These are phyloP conservation scores for Melinaea marsaeus DNA, from an alignment of 2,888 invertebrate genomes.

Conservation along the genomic window DNA sequence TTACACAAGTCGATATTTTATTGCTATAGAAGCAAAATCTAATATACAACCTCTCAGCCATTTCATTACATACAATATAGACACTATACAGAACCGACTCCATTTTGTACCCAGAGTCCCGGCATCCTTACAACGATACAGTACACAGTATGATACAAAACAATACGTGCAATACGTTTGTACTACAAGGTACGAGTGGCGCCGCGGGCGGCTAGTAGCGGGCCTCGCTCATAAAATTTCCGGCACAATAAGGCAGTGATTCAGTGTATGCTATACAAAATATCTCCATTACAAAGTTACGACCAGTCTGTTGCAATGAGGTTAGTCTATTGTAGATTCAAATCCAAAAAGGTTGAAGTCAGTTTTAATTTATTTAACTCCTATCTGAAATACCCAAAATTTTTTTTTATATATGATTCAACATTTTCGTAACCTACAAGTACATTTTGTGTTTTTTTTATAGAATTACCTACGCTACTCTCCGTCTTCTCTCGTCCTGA, in stretches of 20 bases:
- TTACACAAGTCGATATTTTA: constrained; percentile 14
- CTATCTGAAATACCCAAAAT: constrained; percentile 71
- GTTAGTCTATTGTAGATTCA: constrained; percentile 75
- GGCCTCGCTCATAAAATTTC: constrained; percentile 53
- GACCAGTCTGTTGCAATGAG: constrained; percentile 76
- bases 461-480: constrained; percentile 72
- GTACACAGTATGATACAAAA: constrained; percentile 22
- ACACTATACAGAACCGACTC: constrained; percentile 17
- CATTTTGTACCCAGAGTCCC: constrained; percentile 20
- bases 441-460: constrained; percentile 71
- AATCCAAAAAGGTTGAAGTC: constrained; percentile 76
- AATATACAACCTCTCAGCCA: constrained; percentile 17
- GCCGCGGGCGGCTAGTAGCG: constrained; percentile 32
- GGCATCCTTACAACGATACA: constrained; percentile 15
- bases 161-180: constrained; percentile 39
- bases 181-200: constrained; percentile 19
- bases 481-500: constrained; percentile 67
- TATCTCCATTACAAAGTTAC: constrained; percentile 72
- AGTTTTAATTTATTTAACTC: constrained; percentile 64
- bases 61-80: constrained; percentile 16
- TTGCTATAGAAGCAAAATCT: constrained; percentile 21
- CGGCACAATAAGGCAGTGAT: constrained; percentile 78
- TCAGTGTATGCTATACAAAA: constrained; percentile 75
- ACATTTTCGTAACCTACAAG: constrained; percentile 75
- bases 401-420: constrained; percentile 65